A percentile compares a stretch with the other conserved stretches of the same genome.
These are phyloP conservation scores for Ochlodes sylvanus DNA, from an alignment of 2,888 invertebrate genomes.

Conservation along the genomic window DNA sequence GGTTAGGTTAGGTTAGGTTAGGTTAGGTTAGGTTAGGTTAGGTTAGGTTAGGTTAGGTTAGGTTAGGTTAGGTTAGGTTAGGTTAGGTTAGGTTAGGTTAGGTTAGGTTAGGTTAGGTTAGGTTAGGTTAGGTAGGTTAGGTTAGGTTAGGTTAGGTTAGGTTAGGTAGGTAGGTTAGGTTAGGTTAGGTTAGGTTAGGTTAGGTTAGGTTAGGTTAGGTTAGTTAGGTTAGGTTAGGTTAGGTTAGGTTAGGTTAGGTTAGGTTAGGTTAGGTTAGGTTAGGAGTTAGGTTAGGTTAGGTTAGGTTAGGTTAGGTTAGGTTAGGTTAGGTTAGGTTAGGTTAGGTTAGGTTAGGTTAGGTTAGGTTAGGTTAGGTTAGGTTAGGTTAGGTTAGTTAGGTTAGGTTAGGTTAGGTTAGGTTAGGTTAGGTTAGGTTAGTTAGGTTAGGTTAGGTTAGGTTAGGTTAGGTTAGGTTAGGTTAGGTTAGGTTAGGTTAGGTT, in stretches of 20 bases:
- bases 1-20: conserved; percentile 40
- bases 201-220: conserved; percentile 30
- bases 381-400: conserved; percentile 40
- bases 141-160: conserved; percentile 33
- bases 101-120: conserved; percentile 38
- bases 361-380: conserved; percentile 41
- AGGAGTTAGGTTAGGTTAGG: conserved; percentile 43
- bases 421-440: conserved; percentile 41
- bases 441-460: too few relatives aligned
- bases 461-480: too few relatives aligned
- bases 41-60: conserved; percentile 41
- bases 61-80: conserved; percentile 37
- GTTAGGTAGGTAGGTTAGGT: conserved; percentile 37
- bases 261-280: conserved; percentile 42
- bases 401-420: conserved; percentile 41
- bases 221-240: conserved; percentile 39
- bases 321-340: conserved; percentile 41
- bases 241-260: conserved; percentile 40
- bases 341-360: conserved; percentile 41
- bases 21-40: conserved; percentile 42
- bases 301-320: conserved; percentile 42
- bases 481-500: too few relatives aligned
- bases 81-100: conserved; percentile 38
- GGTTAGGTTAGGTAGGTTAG: conserved; percentile 38
- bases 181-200: conserved; percentile 37